phyloP scores from a whole-genome alignment of 2,797 vertebrate species.

The Hafferia zeledoni region DNA sequence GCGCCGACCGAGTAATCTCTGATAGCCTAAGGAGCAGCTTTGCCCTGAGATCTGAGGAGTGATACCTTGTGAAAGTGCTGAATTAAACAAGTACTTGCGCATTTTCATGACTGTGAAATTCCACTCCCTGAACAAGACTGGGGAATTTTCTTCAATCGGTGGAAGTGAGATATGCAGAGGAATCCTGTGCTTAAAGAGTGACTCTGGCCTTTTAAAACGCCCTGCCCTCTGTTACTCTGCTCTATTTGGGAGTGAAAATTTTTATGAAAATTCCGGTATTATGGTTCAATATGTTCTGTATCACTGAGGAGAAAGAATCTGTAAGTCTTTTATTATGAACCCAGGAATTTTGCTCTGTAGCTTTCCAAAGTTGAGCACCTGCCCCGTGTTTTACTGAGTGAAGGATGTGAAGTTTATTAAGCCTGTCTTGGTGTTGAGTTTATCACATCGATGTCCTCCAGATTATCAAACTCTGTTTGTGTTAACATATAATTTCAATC shows the following conservation, averaged over 20 bases:
- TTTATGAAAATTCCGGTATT: not conserved
- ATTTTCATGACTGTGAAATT: not conserved
- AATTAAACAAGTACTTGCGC: conserved; percentile 41
- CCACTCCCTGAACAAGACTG: not conserved
- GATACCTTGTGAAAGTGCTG: conserved; percentile 32
- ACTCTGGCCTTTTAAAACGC: not conserved
- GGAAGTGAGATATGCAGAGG: not conserved
- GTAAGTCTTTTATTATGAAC: not conserved
- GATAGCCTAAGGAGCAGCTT: conserved; percentile 63
- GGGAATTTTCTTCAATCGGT: not conserved
- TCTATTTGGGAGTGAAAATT: not conserved
- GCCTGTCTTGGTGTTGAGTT: not conserved
- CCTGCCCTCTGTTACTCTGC: not conserved
- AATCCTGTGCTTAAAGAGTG: not conserved
- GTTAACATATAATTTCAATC: not conserved
- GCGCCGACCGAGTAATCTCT: conserved; percentile 36
- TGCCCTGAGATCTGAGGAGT: conserved; percentile 36
- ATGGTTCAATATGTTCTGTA: not conserved
- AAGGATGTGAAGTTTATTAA: not conserved
- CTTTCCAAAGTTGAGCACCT: not conserved
- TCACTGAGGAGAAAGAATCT: not conserved
- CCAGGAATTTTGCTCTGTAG: not conserved
- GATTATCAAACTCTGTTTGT: not conserved
- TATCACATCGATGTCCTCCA: not conserved
- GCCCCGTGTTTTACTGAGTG: not conserved